phyloP scores from a whole-genome alignment of 2,797 vertebrate genomes.

The Lepilemur ruficaudatus region DNA sequence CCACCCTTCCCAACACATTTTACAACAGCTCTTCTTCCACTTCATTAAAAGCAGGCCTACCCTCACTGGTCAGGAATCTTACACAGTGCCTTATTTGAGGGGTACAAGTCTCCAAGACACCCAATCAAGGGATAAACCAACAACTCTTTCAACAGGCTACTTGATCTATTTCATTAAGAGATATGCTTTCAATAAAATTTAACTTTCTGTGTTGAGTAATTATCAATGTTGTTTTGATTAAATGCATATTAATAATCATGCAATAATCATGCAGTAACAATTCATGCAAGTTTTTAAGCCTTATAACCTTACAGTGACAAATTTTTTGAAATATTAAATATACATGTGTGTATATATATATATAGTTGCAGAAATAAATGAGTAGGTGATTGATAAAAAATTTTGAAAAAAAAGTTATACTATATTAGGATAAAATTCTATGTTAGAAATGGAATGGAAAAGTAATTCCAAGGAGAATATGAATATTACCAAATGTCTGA shows the following conservation, averaged over 20 bases:
- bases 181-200: neutral
- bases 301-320: neutral
- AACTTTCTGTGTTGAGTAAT: constrained; percentile 4
- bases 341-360: neutral
- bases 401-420: neutral
- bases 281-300: neutral
- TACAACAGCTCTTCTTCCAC: neutral
- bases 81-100: neutral
- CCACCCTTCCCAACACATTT: neutral
- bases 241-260: neutral
- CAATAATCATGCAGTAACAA: neutral
- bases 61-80: neutral
- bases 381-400: neutral
- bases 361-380: neutral
- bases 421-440: neutral
- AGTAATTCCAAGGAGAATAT: neutral
- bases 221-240: neutral
- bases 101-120: neutral
- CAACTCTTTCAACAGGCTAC: neutral
- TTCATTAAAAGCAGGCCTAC: neutral
- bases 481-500: neutral
- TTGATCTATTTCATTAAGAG: neutral
- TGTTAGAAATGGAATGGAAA: neutral
- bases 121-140: neutral
- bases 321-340: neutral